Evolutionary conservation across 2,797 vertebrate genomes (phyloP).

Genomic region (Microctenopoma steveboyesi): DNA sequence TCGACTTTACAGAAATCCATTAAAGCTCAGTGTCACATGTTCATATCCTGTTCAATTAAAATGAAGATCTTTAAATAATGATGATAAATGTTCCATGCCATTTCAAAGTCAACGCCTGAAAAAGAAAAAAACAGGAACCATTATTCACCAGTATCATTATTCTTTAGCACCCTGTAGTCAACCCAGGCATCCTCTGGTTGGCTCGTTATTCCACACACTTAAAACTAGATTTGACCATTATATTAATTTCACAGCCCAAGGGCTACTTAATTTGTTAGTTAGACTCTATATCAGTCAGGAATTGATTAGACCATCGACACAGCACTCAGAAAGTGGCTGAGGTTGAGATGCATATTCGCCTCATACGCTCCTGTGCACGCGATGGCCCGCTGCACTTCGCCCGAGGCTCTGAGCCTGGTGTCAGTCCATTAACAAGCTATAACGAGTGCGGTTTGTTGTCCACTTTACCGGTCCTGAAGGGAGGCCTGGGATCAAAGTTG

Average conservation of each 20-base stretch:
- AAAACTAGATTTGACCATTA: constrained; percentile 58
- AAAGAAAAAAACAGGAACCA: constrained; percentile 36
- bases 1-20: constrained; percentile 50
- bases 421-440: constrained; percentile 69
- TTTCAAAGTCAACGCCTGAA: constrained; percentile 56
- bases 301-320: constrained; percentile 58
- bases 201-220: constrained; percentile 46
- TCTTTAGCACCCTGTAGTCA: constrained; percentile 44
- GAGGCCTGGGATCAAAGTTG: constrained; percentile 78
- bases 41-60: constrained; percentile 70
- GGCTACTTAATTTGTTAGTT: constrained; percentile 60
- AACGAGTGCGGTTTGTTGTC: constrained; percentile 75
- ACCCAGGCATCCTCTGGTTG: constrained; percentile 36
- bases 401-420: constrained; percentile 48
- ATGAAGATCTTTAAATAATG: constrained; percentile 57
- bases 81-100: constrained; percentile 56
- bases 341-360: constrained; percentile 49
- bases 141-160: constrained; percentile 61
- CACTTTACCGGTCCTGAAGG: constrained; percentile 70
- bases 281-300: constrained; percentile 41
- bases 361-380: constrained; percentile 23
- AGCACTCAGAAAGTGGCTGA: constrained; percentile 34
- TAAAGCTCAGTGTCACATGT: constrained; percentile 66
- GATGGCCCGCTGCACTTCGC: constrained; percentile 42
- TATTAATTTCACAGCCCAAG: constrained; percentile 65